phyloP scores from a whole-genome alignment of 2,113 vertebrate genomes.

The Carassius auratus region DNA sequence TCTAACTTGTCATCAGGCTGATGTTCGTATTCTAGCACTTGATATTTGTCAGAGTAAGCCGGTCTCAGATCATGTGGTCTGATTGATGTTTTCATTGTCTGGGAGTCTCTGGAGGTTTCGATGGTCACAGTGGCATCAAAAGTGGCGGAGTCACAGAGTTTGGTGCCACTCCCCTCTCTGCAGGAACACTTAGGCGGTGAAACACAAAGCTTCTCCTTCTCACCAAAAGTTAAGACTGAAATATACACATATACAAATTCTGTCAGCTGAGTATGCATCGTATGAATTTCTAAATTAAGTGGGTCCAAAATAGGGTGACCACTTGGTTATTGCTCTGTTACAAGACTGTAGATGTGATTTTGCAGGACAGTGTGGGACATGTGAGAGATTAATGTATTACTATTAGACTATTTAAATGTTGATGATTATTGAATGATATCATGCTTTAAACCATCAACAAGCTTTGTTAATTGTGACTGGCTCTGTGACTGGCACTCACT shows the following conservation, averaged over 20 bases:
- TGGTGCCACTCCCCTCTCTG: slow-evolving; percentile 52
- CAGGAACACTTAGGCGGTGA: slow-evolving; percentile 71
- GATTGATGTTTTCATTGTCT: slow-evolving; percentile 49
- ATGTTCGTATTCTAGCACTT: slow-evolving; percentile 58
- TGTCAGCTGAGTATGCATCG: not conserved
- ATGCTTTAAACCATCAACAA: no score
- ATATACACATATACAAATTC: slow-evolving; percentile 44
- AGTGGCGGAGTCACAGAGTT: slow-evolving; percentile 68
- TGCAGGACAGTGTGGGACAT: no score
- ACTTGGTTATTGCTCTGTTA: not conserved
- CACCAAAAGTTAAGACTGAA: slow-evolving; percentile 78
- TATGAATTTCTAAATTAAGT: not conserved
- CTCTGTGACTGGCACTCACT: no score
- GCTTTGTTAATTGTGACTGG: no score
- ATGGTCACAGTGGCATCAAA: slow-evolving; percentile 66
- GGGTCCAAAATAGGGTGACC: no score
- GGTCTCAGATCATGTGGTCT: slow-evolving; percentile 64
- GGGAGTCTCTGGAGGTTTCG: slow-evolving; percentile 65
- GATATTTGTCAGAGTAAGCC: slow-evolving; percentile 56
- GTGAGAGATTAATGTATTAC: no score
- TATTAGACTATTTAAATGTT: no score
- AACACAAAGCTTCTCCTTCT: slow-evolving; percentile 68
- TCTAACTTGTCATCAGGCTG: slow-evolving; percentile 67
- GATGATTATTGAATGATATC: no score
- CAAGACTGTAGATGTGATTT: no score